These are phyloP conservation scores for Palythoa grandis DNA, from an alignment of 92 coral and sea anemone genomes.

Conservation along the genomic window DNA sequence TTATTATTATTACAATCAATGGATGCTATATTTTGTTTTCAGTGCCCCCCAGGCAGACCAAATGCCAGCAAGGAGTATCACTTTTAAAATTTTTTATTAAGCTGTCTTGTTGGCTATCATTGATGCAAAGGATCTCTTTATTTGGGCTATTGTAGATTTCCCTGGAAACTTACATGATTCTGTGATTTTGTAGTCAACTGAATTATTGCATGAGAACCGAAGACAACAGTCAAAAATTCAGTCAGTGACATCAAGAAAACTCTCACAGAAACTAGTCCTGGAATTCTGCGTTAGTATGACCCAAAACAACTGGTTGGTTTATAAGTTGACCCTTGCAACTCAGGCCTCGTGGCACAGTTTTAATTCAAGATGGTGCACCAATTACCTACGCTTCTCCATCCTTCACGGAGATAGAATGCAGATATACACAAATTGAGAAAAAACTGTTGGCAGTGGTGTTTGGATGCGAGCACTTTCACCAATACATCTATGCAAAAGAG, in stretches of 20 bases:
- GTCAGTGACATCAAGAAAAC: too few species aligned
- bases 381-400: neutral
- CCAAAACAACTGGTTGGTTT: too few species aligned
- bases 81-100: neutral
- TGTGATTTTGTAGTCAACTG: neutral
- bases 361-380: neutral
- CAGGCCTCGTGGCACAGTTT: neutral
- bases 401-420: neutral
- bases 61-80: neutral
- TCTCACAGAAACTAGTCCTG: too few species aligned
- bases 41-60: neutral
- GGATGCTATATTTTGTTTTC: neutral
- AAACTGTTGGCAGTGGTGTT: neutral
- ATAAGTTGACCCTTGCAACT: too few species aligned
- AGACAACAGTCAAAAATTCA: too few species aligned
- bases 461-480: neutral
- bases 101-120: neutral
- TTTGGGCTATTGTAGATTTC: neutral
- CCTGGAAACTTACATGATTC: neutral
- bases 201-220: neutral
- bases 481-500: constrained; percentile 18
- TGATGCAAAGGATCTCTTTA: neutral
- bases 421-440: neutral
- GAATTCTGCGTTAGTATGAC: too few species aligned
- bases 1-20: too few species aligned